Conservation (phyloP, 2,797 vertebrate genomes). For the Enteromius fasciolatus region DNA sequence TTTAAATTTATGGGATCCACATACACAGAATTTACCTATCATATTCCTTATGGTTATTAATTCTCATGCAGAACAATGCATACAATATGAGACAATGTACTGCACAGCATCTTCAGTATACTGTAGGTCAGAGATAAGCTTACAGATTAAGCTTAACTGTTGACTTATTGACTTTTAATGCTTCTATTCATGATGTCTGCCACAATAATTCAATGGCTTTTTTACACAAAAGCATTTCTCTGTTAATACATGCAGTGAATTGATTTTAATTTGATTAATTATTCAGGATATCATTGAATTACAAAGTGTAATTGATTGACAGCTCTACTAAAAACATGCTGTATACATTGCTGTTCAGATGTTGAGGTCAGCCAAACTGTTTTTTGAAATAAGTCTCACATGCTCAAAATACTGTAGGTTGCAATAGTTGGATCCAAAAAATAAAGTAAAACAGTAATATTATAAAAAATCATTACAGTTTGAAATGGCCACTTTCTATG, state of each 20-base stretch:
- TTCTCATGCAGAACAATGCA: neutral
- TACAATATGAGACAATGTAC: neutral
- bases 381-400: neutral
- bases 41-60: neutral
- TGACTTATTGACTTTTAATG: neutral
- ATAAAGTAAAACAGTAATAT: neutral
- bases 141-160: neutral
- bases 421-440: neutral
- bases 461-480: neutral
- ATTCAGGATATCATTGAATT: neutral
- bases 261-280: neutral
- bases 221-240: neutral
- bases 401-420: neutral
- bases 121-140: neutral
- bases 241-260: neutral
- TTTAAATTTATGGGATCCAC: slow-evolving; percentile 2
- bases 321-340: neutral
- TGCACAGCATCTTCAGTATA: neutral
- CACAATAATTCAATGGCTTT: neutral
- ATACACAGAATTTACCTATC: neutral
- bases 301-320: neutral
- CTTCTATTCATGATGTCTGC: neutral
- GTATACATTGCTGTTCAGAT: neutral
- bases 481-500: neutral
- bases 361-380: neutral